A percentile compares a stretch with the other conserved stretches of the same genome.
These are phyloP conservation scores for Cancer borealis DNA, from an alignment of 2,888 invertebrate species.

Conservation along the genomic window DNA sequence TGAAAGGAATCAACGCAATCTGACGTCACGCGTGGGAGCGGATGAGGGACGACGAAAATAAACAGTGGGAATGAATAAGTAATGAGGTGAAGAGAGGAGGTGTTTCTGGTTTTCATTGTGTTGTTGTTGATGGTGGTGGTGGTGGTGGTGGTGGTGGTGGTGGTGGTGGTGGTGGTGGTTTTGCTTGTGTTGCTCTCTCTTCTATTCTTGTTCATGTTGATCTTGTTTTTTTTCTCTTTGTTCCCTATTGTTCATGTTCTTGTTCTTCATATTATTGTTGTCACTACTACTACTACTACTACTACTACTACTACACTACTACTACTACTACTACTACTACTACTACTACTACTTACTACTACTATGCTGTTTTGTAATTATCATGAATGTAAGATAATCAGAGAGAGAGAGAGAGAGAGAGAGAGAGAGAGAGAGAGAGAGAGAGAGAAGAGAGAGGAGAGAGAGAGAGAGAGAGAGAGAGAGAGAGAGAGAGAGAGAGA, in stretches of 20 bases:
- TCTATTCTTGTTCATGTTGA: too few relatives aligned
- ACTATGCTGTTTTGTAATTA: background rate
- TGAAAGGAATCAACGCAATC: too few relatives aligned
- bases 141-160: too few relatives aligned
- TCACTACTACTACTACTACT: background rate
- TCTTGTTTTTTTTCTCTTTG: background rate
- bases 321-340: background rate
- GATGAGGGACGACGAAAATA: too few relatives aligned
- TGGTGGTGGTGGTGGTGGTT: too few relatives aligned
- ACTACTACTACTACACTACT: background rate
- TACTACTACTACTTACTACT: background rate
- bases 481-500: conserved; percentile 51
- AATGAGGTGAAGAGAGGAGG: too few relatives aligned
- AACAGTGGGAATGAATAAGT: too few relatives aligned
- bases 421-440: background rate
- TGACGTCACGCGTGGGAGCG: too few relatives aligned
- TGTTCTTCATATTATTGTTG: background rate
- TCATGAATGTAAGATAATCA: background rate
- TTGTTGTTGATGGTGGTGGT: too few relatives aligned
- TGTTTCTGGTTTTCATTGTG: too few relatives aligned
- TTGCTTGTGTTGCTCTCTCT: too few relatives aligned
- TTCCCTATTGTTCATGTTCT: background rate
- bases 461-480: background rate
- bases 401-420: conserved; percentile 12
- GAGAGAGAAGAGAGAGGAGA: background rate